phyloP scores from a whole-genome alignment of 2,888 invertebrate species.

The Tipula unca region DNA sequence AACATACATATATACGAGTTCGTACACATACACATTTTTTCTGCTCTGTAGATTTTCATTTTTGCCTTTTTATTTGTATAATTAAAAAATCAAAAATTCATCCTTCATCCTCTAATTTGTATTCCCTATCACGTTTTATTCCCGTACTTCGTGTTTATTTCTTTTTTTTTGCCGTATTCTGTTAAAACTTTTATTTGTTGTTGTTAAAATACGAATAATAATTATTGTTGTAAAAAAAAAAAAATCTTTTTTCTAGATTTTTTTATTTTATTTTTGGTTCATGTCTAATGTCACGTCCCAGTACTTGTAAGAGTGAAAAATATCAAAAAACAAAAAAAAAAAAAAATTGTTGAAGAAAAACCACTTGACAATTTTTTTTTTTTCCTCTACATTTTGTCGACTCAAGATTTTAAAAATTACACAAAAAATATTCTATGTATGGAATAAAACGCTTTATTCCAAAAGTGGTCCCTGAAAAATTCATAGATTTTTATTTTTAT shows the following conservation, averaged over 20 bases:
- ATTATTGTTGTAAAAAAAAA: neutral
- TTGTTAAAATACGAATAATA: conserved; percentile 9
- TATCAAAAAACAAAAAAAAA: neutral
- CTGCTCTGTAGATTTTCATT: neutral
- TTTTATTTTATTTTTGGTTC: conserved; percentile 3
- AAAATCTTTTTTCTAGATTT: neutral
- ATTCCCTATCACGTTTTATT: conserved; percentile 19
- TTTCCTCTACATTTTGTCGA: conserved; percentile 14
- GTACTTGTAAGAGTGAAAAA: conserved; percentile 20
- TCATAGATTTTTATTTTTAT: conserved; percentile 1
- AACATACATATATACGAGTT: neutral
- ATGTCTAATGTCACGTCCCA: conserved; percentile 21
- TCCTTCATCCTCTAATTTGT: conserved; percentile 19
- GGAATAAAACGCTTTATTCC: neutral
- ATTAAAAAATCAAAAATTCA: conserved; percentile 19
- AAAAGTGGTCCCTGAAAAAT: conserved; percentile 16
- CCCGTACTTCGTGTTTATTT: neutral
- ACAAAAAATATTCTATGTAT: neutral
- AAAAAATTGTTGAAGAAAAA: conserved; percentile 15
- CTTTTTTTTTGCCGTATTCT: neutral
- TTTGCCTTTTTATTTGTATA: conserved; percentile 14
- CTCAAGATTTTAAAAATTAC: neutral
- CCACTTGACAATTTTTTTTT: conserved; percentile 21
- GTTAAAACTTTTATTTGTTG: conserved; percentile 8
- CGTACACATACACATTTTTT: neutral